Evolutionary conservation across 2,888 invertebrate species (phyloP), one percentile per base, ranked within the genome.

Genomic region (Drosophila mulleri): DNA sequence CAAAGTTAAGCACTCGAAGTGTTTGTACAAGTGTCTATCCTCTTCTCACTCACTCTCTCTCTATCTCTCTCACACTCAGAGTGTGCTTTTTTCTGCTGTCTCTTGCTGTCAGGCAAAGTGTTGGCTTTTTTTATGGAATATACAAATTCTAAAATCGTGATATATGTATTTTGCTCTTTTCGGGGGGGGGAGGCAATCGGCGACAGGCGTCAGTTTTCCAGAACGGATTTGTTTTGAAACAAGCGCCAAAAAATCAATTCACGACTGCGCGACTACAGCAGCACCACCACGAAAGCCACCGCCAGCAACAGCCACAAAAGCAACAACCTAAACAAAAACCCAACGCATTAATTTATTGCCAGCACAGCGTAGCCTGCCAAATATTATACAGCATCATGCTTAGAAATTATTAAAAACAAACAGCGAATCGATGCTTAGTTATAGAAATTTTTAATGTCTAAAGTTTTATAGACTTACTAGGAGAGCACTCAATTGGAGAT

Each of bases 1-100:
- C n/a, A 82, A 71, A 72, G 61, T 82, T 63, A 62, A 66, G 52
- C 73, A 67, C 65, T 76, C 52, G 68, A 83, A 72, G 67, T 85
- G 58, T 72, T 75, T 72, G 56, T 52, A 75, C 70, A 72, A 67
- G 41, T 61, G 42, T 78, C 39, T 56, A 7, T 37, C 35, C 26
- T 42, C 54, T 9, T 53, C 57, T 69, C 42, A 12, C 18, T 37
- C 23, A 47, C 39, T 32, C 20, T 42, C 9, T 37, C 23, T 42
- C 39, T 32, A n/a, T 42, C 11, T 47, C 39, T 39, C 20, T 42
- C 8, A 20, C 39, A n/a, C 11, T 42, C 37, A 6, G 11, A 18
- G 29, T 11, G n/a, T 18, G 12, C 9, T 2, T 20, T 20, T 39
- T 20, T 35, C 20, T 52, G 35, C 53, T 54, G 16, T 54, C 53